These are phyloP conservation scores for Eupeodes corollae DNA, from an alignment of 1,140 invertebrate genomes.

Conservation along the genomic window DNA sequence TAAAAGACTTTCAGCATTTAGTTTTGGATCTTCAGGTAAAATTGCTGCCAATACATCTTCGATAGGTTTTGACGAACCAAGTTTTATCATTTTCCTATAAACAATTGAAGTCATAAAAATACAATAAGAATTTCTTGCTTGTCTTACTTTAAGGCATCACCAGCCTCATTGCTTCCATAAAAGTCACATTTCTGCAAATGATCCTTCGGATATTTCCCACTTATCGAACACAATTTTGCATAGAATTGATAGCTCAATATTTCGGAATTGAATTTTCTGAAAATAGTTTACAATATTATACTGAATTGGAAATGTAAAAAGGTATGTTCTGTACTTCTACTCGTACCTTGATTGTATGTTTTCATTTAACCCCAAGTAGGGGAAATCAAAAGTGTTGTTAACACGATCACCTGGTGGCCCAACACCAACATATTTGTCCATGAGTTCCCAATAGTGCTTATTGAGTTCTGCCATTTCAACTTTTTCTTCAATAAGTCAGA, in stretches of 20 bases:
- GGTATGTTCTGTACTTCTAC: not conserved
- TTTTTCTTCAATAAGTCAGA: constrained; percentile 21
- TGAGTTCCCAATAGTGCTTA: constrained; percentile 45
- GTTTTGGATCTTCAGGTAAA: constrained; percentile 39
- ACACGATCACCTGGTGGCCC: constrained; percentile 42
- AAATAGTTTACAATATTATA: not conserved
- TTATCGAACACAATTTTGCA: constrained; percentile 45
- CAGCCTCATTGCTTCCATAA: constrained; percentile 38
- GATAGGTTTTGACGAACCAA: constrained; percentile 48
- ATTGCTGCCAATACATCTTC: constrained; percentile 41
- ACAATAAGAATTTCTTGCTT: too few species aligned
- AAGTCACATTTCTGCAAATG: constrained; percentile 50
- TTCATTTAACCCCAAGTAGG: constrained; percentile 32
- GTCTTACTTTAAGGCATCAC: constrained; percentile 32
- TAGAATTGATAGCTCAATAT: constrained; percentile 42
- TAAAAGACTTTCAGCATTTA: constrained; percentile 36
- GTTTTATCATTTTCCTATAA: constrained; percentile 40
- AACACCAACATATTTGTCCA: constrained; percentile 47
- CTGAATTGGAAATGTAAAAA: constrained; percentile 1
- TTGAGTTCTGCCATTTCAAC: constrained; percentile 41
- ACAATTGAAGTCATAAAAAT: too few species aligned
- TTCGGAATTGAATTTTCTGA: constrained; percentile 32
- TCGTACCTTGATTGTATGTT: constrained; percentile 27
- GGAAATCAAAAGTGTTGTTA: constrained; percentile 49
- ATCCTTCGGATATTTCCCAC: constrained; percentile 39